Evolutionary conservation across 2,113 vertebrate species (phyloP).

Genomic region (Dromaius novaehollandiae): DNA sequence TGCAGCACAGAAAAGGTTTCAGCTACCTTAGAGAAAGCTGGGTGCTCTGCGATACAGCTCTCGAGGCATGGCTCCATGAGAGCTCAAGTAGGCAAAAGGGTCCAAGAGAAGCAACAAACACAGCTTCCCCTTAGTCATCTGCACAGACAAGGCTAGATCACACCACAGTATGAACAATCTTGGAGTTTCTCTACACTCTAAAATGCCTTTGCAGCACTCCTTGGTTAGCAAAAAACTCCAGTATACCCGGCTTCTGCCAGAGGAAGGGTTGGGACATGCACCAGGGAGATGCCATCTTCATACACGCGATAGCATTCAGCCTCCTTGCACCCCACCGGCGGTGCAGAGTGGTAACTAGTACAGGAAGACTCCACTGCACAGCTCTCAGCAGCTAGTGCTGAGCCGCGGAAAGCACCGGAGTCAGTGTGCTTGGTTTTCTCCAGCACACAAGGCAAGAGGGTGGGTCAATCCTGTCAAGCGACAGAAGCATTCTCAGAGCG

Average conservation of each 20-base stretch:
- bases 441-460: not conserved
- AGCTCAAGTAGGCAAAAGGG: not conserved
- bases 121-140: not conserved
- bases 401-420: not conserved
- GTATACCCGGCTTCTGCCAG: not conserved
- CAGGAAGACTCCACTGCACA: not conserved
- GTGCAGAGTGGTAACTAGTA: fast-evolving
- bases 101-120: not conserved
- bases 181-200: not conserved
- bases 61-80: fast-evolving
- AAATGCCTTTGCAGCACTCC: not conserved
- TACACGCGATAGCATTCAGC: fast-evolving
- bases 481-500: not conserved
- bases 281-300: not conserved
- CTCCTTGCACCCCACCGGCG: fast-evolving
- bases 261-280: not conserved
- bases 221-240: not conserved
- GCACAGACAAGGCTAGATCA: not conserved
- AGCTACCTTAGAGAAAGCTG: not conserved
- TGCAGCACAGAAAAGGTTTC: not conserved
- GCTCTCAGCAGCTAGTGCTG: not conserved
- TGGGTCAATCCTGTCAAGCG: fast-evolving
- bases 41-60: not conserved
- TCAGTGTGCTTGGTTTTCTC: not conserved
- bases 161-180: fast-evolving